Evolutionary conservation across 2,888 invertebrate species (phyloP).

Genomic region (Rhabditophanes sp.): DNA sequence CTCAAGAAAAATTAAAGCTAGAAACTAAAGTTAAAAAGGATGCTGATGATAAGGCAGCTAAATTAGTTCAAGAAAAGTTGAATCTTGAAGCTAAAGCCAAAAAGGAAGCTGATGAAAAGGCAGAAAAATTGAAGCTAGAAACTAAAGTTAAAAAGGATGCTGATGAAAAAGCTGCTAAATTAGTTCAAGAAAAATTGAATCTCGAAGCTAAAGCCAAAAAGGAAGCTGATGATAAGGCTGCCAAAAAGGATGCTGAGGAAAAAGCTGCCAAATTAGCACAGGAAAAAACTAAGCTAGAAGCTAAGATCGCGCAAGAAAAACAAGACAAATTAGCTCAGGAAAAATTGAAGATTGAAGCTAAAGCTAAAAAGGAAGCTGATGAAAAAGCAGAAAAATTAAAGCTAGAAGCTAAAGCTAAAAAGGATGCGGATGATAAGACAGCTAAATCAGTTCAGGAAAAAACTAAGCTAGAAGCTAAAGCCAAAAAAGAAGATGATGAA

Average conservation of each 20-base stretch:
- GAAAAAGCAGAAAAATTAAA: not conserved
- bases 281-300: slow-evolving; percentile 10
- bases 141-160: slow-evolving; percentile 4
- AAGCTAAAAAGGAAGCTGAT: slow-evolving; percentile 8
- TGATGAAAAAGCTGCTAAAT: slow-evolving; percentile 4
- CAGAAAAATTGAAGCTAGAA: slow-evolving; percentile 7
- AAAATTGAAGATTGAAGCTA: slow-evolving; percentile 4
- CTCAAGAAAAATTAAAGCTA: slow-evolving; percentile 3
- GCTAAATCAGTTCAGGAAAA: not conserved
- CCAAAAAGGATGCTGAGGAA: slow-evolving; percentile 13
- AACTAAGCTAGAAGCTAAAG: slow-evolving; percentile 1
- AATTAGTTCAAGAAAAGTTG: not conserved
- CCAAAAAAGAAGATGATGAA: slow-evolving; percentile 5
- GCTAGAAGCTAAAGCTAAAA: not conserved
- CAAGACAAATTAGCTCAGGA: too few relatives aligned
- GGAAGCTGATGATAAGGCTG: slow-evolving; percentile 11
- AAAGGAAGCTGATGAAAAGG: slow-evolving; percentile 10
- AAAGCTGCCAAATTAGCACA: slow-evolving; percentile 10
- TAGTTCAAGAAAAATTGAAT: too few relatives aligned
- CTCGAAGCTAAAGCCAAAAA: slow-evolving; percentile 7
- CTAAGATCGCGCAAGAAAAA: too few relatives aligned
- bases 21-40: slow-evolving; percentile 8
- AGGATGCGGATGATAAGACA: not conserved
- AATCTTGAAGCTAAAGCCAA: slow-evolving; percentile 8
- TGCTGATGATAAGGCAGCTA: slow-evolving; percentile 7